Evolutionary conservation across 2,797 vertebrate genomes (phyloP).

Genomic region (Neosalanx taihuensis): DNA sequence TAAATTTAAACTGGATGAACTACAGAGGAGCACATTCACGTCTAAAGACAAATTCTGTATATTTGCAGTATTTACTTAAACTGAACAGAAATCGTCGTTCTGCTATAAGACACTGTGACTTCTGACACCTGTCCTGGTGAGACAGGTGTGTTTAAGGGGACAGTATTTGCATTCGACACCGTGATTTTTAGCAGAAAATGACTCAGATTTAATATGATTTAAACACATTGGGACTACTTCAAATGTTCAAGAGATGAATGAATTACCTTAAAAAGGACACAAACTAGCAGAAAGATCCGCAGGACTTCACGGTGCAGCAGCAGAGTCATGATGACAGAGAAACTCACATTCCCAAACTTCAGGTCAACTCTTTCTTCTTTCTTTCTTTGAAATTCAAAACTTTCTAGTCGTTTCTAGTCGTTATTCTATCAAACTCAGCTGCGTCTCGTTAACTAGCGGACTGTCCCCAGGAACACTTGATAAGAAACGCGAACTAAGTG

Average conservation of each 20-base stretch:
- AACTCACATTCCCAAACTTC: constrained; percentile 46
- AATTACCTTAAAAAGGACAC: constrained; percentile 53
- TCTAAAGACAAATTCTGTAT: not conserved
- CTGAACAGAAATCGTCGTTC: not conserved
- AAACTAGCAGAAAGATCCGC: constrained; percentile 44
- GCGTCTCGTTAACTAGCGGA: not conserved
- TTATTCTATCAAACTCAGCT: too few relatives aligned
- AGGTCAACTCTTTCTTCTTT: not conserved
- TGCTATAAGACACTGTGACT: not conserved
- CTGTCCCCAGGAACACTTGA: constrained; percentile 13
- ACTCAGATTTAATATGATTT: too few relatives aligned
- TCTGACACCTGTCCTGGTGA: constrained; percentile 15
- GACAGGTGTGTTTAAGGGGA: constrained; percentile 56
- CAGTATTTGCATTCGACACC: not conserved
- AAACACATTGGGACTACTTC: not conserved
- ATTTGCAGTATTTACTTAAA: not conserved
- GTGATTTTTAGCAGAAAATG: not conserved
- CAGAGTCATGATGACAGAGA: constrained; percentile 52
- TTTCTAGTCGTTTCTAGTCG: too few relatives aligned
- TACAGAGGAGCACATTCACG: constrained; percentile 17
- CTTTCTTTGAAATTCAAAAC: too few relatives aligned
- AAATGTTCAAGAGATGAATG: not conserved
- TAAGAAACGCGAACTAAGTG: constrained; percentile 11
- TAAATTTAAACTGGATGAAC: constrained; percentile 15
- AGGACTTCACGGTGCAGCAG: constrained; percentile 26